These are phyloP conservation scores for Limnephilus rhombicus DNA, from an alignment of 2,888 invertebrate genomes.

Conservation along the genomic window DNA sequence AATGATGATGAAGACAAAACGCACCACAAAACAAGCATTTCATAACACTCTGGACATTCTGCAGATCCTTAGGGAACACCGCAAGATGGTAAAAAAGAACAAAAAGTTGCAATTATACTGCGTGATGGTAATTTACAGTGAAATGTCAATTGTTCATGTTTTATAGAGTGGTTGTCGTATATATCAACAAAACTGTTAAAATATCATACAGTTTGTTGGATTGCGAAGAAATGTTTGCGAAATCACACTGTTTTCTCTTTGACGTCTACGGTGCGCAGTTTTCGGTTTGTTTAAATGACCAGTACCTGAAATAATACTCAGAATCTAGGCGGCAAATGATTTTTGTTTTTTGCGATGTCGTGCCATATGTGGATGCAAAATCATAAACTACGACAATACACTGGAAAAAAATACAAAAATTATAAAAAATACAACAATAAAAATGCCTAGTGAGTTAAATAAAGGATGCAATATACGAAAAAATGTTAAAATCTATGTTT, in stretches of 20 bases:
- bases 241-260: not conserved
- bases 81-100: not conserved
- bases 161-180: not conserved
- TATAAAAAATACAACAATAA: conserved; percentile 50
- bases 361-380: conserved; percentile 67
- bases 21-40: not conserved
- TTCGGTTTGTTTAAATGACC: conserved; percentile 78
- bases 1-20: not conserved
- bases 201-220: not conserved
- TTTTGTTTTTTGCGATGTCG: conserved; percentile 62
- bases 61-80: not conserved
- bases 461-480: not conserved
- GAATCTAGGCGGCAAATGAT: conserved; percentile 79
- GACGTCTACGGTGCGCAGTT: conserved; percentile 68
- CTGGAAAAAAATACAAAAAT: conserved; percentile 70
- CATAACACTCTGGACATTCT: not conserved
- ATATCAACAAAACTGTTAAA: not conserved
- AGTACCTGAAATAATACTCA: conserved; percentile 99
- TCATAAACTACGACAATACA: conserved; percentile 70
- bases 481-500: not conserved
- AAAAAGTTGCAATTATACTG: not conserved
- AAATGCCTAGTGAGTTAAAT: not conserved
- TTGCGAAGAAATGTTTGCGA: not conserved
- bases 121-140: not conserved
- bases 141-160: not conserved